Evolutionary conservation across 2,888 invertebrate species (phyloP).

Genomic region (Phalera bucephala): DNA sequence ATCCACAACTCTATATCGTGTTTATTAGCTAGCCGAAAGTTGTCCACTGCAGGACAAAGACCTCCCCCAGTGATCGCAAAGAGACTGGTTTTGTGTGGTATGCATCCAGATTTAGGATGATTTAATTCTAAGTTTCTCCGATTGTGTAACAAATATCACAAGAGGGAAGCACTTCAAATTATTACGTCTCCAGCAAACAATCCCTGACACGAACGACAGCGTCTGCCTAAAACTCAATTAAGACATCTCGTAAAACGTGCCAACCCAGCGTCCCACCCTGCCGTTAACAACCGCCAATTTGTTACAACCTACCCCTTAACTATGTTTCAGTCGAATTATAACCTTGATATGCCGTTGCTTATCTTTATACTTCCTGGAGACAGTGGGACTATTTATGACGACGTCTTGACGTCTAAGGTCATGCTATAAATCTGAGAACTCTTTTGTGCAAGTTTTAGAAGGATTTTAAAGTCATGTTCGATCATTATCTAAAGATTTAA

Average conservation of each 20-base stretch:
- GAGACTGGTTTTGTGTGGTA: no score
- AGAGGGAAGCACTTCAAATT: background rate
- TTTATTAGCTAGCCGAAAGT: no score
- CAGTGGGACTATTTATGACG: background rate
- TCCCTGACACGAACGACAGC: slow-evolving; percentile 28
- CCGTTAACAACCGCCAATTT: slow-evolving; percentile 45
- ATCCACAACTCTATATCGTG: no score
- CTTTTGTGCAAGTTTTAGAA: no score
- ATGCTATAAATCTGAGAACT: background rate
- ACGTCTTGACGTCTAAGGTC: background rate
- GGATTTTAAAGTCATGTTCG: background rate
- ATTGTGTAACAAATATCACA: no score
- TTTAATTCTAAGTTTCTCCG: no score
- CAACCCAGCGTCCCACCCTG: slow-evolving; percentile 26
- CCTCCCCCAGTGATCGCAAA: no score
- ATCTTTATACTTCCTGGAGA: background rate
- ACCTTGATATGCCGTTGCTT: background rate
- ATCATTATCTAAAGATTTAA: background rate
- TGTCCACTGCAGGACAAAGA: no score
- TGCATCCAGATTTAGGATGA: no score
- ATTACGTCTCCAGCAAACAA: slow-evolving; percentile 22
- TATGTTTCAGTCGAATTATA: slow-evolving; percentile 21
- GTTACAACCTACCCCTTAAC: slow-evolving; percentile 43
- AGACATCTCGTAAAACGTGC: slow-evolving; percentile 45
- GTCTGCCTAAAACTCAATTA: slow-evolving; percentile 55